Percentiles rank a stretch among this genome's conserved stretches.
Evolutionary conservation across 2,113 vertebrate species (phyloP).

Genomic region (Pseudolaguvia tuberculata): DNA sequence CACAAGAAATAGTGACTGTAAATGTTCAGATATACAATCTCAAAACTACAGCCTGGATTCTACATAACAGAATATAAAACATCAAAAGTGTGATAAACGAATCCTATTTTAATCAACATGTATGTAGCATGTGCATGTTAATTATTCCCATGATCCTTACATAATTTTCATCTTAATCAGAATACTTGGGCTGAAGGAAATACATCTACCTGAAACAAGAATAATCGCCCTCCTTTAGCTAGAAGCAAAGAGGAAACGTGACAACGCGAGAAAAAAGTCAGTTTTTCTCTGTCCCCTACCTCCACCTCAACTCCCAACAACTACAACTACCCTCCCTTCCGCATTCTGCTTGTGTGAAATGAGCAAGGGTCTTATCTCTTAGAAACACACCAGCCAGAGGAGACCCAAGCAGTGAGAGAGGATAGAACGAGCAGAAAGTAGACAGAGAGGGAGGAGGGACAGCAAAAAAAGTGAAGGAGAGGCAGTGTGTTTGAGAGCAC

Average conservation of each 20-base stretch:
- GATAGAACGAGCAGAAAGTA: constrained; percentile 59
- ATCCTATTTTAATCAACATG: constrained; percentile 6
- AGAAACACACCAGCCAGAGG: constrained; percentile 77
- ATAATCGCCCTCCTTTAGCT: constrained; percentile 42
- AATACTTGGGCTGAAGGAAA: constrained; percentile 28
- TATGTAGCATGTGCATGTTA: constrained; percentile 11
- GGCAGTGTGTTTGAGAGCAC: constrained; percentile 35
- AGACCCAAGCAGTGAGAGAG: constrained; percentile 51
- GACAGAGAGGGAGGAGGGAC: constrained; percentile 40
- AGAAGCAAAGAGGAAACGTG: constrained; percentile 35
- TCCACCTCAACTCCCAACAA: constrained; percentile 33
- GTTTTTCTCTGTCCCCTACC: constrained; percentile 27
- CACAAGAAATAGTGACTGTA: not conserved
- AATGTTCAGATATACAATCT: too few species aligned
- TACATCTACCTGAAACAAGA: constrained; percentile 31
- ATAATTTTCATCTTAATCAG: constrained; percentile 16
- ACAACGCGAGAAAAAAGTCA: constrained; percentile 23
- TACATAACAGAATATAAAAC: too few species aligned
- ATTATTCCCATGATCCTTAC: constrained; percentile 1
- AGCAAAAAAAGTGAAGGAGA: constrained; percentile 20
- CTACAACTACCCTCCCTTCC: constrained; percentile 48
- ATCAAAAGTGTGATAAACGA: too few species aligned
- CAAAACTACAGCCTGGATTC: too few species aligned
- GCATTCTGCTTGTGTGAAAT: constrained; percentile 74
- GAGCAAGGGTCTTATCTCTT: constrained; percentile 75